Evolutionary conservation across 2,797 vertebrate genomes (phyloP).

Genomic region (Rhodeus uyekii): DNA sequence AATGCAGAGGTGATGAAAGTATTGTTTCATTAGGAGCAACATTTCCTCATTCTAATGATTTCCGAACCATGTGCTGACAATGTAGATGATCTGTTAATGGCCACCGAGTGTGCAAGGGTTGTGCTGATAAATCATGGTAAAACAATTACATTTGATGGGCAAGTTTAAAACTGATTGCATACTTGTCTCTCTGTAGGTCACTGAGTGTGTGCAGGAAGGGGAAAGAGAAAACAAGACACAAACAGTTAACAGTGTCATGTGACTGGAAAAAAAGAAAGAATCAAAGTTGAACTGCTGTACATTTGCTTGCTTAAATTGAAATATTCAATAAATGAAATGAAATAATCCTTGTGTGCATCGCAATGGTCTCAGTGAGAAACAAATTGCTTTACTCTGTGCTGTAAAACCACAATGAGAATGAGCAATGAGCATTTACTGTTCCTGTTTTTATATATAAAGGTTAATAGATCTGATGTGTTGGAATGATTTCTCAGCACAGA

Average conservation of each 20-base stretch:
- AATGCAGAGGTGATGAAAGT: slow-evolving; percentile 27
- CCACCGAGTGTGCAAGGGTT: slow-evolving; percentile 85
- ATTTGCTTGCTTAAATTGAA: not conserved
- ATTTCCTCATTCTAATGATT: slow-evolving; percentile 60
- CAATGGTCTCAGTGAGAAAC: too few species aligned
- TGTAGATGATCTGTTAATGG: slow-evolving; percentile 93
- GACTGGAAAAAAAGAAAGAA: slow-evolving; percentile 67
- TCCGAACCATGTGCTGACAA: slow-evolving; percentile 98
- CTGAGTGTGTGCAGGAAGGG: slow-evolving; percentile 94
- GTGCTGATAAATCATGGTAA: slow-evolving; percentile 88
- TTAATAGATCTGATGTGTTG: slow-evolving; percentile 41
- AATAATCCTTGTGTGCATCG: not conserved
- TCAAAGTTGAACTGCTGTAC: not conserved
- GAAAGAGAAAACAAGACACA: slow-evolving; percentile 86
- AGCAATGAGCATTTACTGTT: not conserved
- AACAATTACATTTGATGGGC: slow-evolving; percentile 99
- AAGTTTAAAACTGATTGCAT: slow-evolving; percentile 99
- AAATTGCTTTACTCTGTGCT: not conserved
- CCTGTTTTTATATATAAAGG: not conserved
- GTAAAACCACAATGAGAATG: not conserved
- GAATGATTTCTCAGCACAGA: slow-evolving; percentile 65
- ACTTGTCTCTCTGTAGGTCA: slow-evolving; percentile 99
- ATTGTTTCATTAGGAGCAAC: not conserved
- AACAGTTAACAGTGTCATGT: slow-evolving; percentile 80
- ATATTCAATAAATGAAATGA: not conserved